Conservation (phyloP, 2,888 invertebrate species). For the Sympetrum striolatum region DNA sequence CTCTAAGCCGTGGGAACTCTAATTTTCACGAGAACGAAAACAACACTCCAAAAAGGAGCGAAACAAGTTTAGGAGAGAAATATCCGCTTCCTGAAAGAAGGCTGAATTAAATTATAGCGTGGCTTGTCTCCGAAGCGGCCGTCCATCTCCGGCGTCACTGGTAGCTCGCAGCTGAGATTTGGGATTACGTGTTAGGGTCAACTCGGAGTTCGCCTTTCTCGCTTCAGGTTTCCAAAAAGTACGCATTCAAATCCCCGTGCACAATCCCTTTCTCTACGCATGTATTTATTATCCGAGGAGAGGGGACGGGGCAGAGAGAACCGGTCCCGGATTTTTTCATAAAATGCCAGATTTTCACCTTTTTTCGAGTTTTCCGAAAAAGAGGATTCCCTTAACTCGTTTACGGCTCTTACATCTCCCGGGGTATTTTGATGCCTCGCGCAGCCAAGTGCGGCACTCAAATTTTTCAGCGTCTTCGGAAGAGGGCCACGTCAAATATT, state of each 20-base stretch:
- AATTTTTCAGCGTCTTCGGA: neutral
- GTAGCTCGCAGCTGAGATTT: neutral
- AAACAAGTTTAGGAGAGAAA: slow-evolving; percentile 9
- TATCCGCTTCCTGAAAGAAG: neutral
- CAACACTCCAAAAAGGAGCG: neutral
- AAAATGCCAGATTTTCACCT: neutral
- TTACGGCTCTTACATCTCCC: neutral
- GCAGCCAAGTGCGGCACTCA: neutral
- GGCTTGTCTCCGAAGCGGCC: neutral
- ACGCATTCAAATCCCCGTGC: neutral
- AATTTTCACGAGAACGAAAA: neutral
- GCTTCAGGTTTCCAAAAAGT: slow-evolving; percentile 10
- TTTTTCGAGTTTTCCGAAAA: neutral
- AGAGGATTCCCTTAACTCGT: neutral
- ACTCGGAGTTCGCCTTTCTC: neutral
- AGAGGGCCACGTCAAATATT: neutral
- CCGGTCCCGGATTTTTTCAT: neutral
- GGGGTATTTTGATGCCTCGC: neutral
- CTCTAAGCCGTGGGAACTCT: neutral
- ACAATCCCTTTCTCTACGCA: neutral
- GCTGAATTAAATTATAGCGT: slow-evolving; percentile 31
- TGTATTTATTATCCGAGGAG: slow-evolving; percentile 4
- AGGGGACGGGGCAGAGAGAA: neutral
- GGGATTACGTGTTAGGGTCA: slow-evolving; percentile 2
- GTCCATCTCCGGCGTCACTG: neutral